Percentiles rank a stretch among this genome's conserved stretches.
These are phyloP conservation scores for Nematostella vectensis DNA, from an alignment of 92 coral and sea anemone species.

Conservation along the genomic window DNA sequence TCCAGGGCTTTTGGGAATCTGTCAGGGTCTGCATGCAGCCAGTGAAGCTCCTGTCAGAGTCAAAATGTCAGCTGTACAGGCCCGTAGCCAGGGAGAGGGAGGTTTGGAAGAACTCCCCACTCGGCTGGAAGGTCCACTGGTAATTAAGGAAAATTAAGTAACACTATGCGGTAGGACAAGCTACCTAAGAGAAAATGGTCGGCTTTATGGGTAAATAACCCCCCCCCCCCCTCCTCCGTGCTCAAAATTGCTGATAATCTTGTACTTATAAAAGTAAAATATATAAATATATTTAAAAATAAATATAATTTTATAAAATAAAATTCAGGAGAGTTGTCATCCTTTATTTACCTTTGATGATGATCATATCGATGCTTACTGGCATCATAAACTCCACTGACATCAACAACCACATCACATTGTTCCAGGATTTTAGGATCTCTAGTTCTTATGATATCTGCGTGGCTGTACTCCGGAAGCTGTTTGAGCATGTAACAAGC, in stretches of 20 bases:
- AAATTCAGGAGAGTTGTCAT: no score
- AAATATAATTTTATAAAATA: no score
- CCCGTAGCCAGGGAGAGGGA: no score
- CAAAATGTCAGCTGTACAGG: conserved; percentile 1
- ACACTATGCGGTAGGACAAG: no score
- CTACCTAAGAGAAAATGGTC: no score
- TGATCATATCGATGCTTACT: conserved; percentile 80
- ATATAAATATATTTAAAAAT: no score
- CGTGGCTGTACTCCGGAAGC: conserved; percentile 72
- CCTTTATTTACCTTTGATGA: conserved; percentile 88
- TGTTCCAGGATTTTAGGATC: conserved; percentile 57
- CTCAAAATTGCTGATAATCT: not conserved
- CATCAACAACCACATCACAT: conserved; percentile 93
- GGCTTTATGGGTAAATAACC: no score
- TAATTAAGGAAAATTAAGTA: no score
- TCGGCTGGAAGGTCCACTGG: no score
- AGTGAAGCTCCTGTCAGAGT: conserved; percentile 56
- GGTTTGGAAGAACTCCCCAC: no score
- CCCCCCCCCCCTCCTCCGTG: no score
- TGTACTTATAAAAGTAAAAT: not conserved
- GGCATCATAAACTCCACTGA: conserved; percentile 86
- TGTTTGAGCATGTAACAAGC: conserved; percentile 85
- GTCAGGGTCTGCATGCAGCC: conserved; percentile 72
- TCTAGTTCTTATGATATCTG: conserved; percentile 80
- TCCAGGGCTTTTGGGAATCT: conserved; percentile 51